Evolutionary conservation across 2,113 vertebrate species (phyloP).

Genomic region (Thalassarche chlororhynchos): DNA sequence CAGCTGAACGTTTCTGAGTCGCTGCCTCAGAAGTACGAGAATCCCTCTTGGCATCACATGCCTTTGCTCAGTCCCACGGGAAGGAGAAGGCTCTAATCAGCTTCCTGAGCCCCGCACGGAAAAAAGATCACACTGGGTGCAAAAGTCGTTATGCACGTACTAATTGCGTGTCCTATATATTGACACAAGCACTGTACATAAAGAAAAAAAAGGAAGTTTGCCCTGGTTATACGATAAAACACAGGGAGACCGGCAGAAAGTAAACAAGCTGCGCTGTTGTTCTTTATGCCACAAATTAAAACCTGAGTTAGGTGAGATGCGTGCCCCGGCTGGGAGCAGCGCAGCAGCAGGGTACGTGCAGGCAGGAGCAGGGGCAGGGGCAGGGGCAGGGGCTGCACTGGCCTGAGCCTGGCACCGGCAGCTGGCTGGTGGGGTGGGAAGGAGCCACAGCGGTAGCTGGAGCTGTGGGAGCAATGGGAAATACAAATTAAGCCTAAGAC

Average conservation of each 20-base stretch:
- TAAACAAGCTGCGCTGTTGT: neutral
- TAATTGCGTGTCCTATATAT: neutral
- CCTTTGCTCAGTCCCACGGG: neutral
- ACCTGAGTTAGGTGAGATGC: neutral
- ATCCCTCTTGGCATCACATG: neutral
- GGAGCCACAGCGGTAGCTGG: neutral
- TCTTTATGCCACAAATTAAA: neutral
- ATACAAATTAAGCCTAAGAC: accelerated
- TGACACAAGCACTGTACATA: neutral
- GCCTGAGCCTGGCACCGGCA: accelerated
- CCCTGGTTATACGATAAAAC: neutral
- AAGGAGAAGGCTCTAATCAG: neutral
- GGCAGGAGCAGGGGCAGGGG: neutral
- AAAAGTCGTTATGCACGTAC: neutral
- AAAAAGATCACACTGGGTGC: neutral
- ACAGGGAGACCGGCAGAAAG: neutral
- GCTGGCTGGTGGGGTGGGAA: neutral
- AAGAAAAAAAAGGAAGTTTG: neutral
- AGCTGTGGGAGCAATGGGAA: neutral
- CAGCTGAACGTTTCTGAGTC: neutral
- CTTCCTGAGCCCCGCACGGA: neutral
- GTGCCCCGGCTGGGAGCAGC: neutral
- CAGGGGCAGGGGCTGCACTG: neutral
- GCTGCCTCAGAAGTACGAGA: neutral
- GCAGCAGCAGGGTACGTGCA: neutral